Conservation (phyloP, 1,140 invertebrate genomes). For the Ectropis grisescens region DNA sequence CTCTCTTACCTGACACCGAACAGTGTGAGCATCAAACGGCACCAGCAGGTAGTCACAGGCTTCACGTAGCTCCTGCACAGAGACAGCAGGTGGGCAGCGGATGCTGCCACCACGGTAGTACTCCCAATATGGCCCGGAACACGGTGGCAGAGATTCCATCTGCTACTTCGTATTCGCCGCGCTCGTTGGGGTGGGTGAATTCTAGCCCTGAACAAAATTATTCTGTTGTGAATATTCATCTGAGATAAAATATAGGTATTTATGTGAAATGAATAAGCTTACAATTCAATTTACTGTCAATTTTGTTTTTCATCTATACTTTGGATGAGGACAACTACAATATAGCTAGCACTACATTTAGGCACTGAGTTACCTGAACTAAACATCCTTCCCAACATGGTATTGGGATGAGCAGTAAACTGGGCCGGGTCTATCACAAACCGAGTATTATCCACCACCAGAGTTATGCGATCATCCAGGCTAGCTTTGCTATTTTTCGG, state of each 20-base stretch:
- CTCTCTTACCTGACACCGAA: slow-evolving; percentile 85
- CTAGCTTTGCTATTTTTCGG: slow-evolving; percentile 39
- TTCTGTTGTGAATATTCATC: background rate
- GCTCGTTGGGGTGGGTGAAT: slow-evolving; percentile 93
- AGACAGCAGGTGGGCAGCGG: slow-evolving; percentile 81
- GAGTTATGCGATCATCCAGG: slow-evolving; percentile 83
- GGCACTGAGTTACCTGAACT: slow-evolving; percentile 90
- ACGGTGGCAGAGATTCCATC: slow-evolving; percentile 97
- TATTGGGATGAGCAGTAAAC: slow-evolving; percentile 92
- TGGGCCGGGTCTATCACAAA: slow-evolving; percentile 93
- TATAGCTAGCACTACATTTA: too few species aligned
- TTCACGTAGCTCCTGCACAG: slow-evolving; percentile 91
- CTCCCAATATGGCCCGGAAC: slow-evolving; percentile 95
- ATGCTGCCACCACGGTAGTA: slow-evolving; percentile 94
- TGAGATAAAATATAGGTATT: background rate
- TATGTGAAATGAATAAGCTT: too few species aligned
- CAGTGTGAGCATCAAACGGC: slow-evolving; percentile 96
- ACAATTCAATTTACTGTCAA: too few species aligned
- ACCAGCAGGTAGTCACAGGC: slow-evolving; percentile 99
- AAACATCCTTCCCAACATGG: slow-evolving; percentile 97
- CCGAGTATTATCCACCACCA: slow-evolving; percentile 94
- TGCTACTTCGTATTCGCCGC: slow-evolving; percentile 98
- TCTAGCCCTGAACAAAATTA: slow-evolving; percentile 74
- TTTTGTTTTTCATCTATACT: too few species aligned
- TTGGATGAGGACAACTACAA: too few species aligned